A percentile compares a stretch with the other conserved stretches of the same genome.
Conservation (phyloP, 1,140 invertebrate species). For the Pseudomyrmex flavicornis region DNA sequence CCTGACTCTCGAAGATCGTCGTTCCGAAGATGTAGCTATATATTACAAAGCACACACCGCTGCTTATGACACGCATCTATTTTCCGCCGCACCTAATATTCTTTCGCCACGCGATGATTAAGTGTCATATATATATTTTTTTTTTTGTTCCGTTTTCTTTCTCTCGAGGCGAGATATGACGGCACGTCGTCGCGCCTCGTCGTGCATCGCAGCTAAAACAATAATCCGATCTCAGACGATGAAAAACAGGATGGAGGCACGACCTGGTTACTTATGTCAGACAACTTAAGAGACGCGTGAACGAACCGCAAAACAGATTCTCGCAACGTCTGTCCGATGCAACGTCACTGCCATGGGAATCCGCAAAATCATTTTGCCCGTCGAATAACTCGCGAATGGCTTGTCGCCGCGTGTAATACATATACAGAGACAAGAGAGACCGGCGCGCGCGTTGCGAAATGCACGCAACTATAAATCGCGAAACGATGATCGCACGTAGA, state of each 20-base stretch:
- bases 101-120: slow-evolving; percentile 15
- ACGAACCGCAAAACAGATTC: slow-evolving; percentile 36
- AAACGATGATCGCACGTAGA: slow-evolving; percentile 59
- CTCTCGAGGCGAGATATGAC: neutral
- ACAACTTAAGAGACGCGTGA: slow-evolving; percentile 48
- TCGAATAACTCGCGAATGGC: slow-evolving; percentile 43
- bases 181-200: neutral
- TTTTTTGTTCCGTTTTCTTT: neutral
- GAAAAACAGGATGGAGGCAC: slow-evolving; percentile 40
- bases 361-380: slow-evolving; percentile 56
- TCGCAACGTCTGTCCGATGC: slow-evolving; percentile 53
- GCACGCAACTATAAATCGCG: slow-evolving; percentile 62
- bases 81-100: slow-evolving; percentile 15
- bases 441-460: slow-evolving; percentile 32
- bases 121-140: slow-evolving; percentile 31
- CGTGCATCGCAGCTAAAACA: slow-evolving; percentile 12
- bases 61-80: slow-evolving; percentile 1
- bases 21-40: neutral
- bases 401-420: neutral
- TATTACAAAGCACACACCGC: neutral
- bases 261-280: slow-evolving; percentile 50
- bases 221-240: slow-evolving; percentile 31
- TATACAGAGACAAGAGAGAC: slow-evolving; percentile 8
- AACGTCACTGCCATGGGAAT: slow-evolving; percentile 60
- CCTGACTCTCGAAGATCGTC: neutral